phyloP scores from a whole-genome alignment of 1,140 invertebrate genomes.

The Venustaconcha ellipsiformis region DNA sequence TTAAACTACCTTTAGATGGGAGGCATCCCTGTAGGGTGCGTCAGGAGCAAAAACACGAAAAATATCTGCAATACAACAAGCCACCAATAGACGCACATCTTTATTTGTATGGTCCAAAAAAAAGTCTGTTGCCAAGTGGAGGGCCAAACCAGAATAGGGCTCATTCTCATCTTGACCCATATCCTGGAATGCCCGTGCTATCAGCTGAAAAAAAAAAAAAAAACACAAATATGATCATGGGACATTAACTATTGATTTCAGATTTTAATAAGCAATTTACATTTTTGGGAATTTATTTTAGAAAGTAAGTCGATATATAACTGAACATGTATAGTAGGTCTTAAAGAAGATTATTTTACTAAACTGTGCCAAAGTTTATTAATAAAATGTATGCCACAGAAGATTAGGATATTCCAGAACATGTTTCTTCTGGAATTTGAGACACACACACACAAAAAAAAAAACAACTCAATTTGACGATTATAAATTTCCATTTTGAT shows the following conservation, averaged over 20 bases:
- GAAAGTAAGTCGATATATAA: not conserved
- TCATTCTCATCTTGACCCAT: constrained; percentile 97
- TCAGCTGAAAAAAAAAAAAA: constrained; percentile 73
- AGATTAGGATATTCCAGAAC: no score
- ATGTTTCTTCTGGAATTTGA: no score
- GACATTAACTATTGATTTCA: not conserved
- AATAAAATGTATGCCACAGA: no score
- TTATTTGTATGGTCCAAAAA: constrained; percentile 91
- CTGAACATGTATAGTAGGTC: not conserved
- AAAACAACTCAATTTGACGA: no score
- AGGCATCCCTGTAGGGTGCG: constrained; percentile 95
- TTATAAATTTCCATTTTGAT: no score
- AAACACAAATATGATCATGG: not conserved
- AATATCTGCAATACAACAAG: constrained; percentile 97
- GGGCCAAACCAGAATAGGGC: constrained; percentile 92
- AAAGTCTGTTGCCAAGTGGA: constrained; percentile 92
- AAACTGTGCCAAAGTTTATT: no score
- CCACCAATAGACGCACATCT: constrained; percentile 94
- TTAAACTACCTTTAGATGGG: constrained; percentile 82
- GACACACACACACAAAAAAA: no score
- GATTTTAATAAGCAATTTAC: not conserved
- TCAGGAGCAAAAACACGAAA: constrained; percentile 98
- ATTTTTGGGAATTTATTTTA: no score
- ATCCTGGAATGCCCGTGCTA: constrained; percentile 94
- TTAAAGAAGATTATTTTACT: not conserved